Conservation (phyloP, 1,140 invertebrate species). For the Phenacoccus solenopsis region DNA sequence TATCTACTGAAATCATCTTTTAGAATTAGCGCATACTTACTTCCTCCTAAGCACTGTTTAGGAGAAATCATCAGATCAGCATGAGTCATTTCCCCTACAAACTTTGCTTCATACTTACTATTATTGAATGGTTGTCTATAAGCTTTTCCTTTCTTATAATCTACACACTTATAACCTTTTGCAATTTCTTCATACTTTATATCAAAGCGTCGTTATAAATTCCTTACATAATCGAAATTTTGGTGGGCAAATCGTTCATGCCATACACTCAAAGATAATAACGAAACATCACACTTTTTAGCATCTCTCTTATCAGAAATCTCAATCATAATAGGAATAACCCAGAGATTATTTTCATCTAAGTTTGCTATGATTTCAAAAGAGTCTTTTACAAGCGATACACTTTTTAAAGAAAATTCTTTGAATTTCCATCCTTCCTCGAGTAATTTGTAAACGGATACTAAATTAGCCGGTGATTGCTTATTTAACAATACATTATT, state of each 20-base stretch:
- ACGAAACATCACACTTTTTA: neutral
- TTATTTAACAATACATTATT: neutral
- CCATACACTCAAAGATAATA: neutral
- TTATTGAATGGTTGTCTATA: neutral
- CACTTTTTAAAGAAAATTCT: neutral
- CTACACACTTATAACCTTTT: neutral
- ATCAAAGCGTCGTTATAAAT: neutral
- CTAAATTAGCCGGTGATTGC: neutral
- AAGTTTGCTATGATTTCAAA: neutral
- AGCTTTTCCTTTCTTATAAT: neutral
- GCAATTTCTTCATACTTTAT: neutral
- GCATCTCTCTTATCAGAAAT: neutral
- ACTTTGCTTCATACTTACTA: neutral
- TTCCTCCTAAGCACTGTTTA: neutral
- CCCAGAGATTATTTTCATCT: neutral
- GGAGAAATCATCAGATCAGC: neutral
- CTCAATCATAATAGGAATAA: neutral
- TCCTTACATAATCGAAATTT: neutral
- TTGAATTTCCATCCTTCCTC: neutral
- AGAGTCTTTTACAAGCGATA: neutral
- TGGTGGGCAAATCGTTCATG: neutral
- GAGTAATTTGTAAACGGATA: neutral
- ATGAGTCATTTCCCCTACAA: neutral
- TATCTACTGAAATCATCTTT: conserved; percentile 24
- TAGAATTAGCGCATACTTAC: conserved; percentile 17